A percentile compares a stretch with the other conserved stretches of the same genome.
Conservation (phyloP, 2,888 invertebrate genomes). For the Chaitophorus viminalis region DNA sequence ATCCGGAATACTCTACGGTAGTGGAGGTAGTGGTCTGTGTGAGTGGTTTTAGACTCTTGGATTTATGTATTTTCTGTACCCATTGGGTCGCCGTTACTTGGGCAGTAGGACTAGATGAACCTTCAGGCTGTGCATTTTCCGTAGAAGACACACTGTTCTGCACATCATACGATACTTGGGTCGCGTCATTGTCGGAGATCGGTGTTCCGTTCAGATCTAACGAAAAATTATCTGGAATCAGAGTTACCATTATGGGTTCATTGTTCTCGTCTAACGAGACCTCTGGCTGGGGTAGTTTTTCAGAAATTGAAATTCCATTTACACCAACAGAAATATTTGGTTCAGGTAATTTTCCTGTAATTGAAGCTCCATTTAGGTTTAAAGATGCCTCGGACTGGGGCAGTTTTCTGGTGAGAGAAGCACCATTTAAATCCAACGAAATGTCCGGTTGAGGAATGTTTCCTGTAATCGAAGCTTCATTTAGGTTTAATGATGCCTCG, state of each 20-base stretch:
- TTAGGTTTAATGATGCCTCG: not conserved
- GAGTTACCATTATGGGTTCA: not conserved
- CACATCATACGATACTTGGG: not conserved
- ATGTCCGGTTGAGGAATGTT: no score
- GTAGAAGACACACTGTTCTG: not conserved
- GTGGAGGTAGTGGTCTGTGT: not conserved
- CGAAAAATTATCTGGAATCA: not conserved
- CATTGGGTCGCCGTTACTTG: not conserved
- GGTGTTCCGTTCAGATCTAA: not conserved
- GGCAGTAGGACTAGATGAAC: not conserved
- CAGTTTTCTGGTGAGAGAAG: not conserved
- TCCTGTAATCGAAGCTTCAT: not conserved
- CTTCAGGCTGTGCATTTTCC: not conserved
- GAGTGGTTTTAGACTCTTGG: no score
- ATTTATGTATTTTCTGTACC: not conserved
- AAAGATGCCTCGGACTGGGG: not conserved
- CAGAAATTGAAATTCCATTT: not conserved
- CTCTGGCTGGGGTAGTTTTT: not conserved
- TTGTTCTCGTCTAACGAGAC: not conserved
- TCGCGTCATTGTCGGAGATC: not conserved
- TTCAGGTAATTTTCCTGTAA: not conserved
- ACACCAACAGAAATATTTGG: not conserved
- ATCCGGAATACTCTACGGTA: not conserved
- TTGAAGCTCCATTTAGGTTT: not conserved
- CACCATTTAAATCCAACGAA: not conserved